Conservation (phyloP, 2,797 vertebrate genomes). For the Selene dorsalis region DNA sequence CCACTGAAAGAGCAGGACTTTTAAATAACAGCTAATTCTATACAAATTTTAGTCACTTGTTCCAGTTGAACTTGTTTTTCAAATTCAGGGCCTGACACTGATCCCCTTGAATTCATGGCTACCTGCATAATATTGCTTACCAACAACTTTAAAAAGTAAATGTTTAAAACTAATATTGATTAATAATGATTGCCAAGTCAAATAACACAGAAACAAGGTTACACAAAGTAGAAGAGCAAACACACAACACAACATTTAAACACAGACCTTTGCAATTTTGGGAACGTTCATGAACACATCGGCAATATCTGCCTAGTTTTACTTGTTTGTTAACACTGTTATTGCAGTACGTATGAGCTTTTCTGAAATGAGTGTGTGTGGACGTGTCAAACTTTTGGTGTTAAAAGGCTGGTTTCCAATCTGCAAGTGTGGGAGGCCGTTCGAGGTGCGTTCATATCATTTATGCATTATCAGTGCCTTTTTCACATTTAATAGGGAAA, state of each 20-base stretch:
- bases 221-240: conserved; percentile 33
- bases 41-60: neutral
- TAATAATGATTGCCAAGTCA: conserved; percentile 15
- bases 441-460: neutral
- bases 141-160: neutral
- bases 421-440: neutral
- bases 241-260: neutral
- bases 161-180: neutral
- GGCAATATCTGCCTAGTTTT: neutral
- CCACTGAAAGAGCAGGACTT: neutral
- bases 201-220: conserved; percentile 43
- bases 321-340: neutral
- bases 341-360: neutral
- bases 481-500: conserved; percentile 17
- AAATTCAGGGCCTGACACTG: neutral
- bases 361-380: neutral
- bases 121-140: neutral
- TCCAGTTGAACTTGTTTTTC: neutral
- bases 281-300: neutral
- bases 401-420: neutral
- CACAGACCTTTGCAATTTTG: neutral
- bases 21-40: neutral
- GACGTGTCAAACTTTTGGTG: too few species aligned
- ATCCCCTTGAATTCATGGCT: neutral
- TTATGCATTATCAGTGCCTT: conserved; percentile 4